Base-by-base conservation (phyloP, 2,113 vertebrate genomes). In the Myiozetetes cayanensis region DNA sequence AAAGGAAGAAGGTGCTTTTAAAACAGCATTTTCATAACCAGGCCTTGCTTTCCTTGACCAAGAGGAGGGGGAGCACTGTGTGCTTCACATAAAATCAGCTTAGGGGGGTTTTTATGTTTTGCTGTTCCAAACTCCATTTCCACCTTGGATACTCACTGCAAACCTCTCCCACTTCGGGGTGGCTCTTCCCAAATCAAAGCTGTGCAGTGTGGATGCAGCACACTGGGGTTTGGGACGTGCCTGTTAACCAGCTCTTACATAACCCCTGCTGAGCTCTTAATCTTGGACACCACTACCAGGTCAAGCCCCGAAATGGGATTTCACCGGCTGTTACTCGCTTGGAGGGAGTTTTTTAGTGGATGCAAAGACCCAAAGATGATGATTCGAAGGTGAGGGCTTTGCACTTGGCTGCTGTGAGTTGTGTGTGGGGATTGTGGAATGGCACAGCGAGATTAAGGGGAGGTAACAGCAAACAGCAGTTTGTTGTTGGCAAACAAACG, bases 181-280 rank as follows among this genome's bases (percentile, higher is more conserved):
- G 17, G 30, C 24, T 56, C 2, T 7, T 62, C 28, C 53, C 67
- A 24, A 6, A 58, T 23, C 7, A 22, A 23, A 3, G 1, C 43
- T 22, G 1, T 13, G 5, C 20, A 1, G 2, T 0, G 2, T 8
- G 87, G 31, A 3, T 30, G 2, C 3, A 10, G 2, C 74, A 7
- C 1, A 0, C 2, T 43, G 55, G 9, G 59, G 3, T 35, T 58
- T 63, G 81, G 66, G 44, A 30, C 14, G 8, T 7, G 23, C 3
- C 5, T 41, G 21, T 67, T 74, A 10, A 37, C 14, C 83, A 52
- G 35, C n/a, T 46, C 44, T 82, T 73, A 14, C 4, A 3, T 37
- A 39, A 39, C 5, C 1, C 1, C 50, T 62, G 50, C 63, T 89
- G n/a, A 73, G 89, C 87, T 58, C 25, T 35, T 33, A 8, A 55